Conservation (phyloP, 2,888 invertebrate species). For the Drosophila mulleri region DNA sequence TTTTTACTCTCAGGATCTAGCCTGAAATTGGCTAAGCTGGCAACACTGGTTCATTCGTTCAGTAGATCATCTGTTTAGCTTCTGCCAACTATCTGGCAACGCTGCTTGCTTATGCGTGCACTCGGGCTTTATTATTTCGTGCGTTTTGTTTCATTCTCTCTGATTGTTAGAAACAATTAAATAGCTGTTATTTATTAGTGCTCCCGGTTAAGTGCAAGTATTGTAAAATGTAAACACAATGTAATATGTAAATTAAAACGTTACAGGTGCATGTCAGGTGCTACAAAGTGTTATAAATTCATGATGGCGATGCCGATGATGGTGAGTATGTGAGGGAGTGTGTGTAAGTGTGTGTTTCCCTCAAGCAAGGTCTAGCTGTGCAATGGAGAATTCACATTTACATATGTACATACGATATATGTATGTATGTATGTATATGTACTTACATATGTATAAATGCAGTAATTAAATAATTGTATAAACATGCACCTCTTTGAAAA, state of each 20-base stretch:
- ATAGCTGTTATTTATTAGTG: constrained; percentile 18
- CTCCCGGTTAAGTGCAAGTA: constrained; percentile 21
- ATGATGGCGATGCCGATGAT: constrained; percentile 3
- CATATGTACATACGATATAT: neutral
- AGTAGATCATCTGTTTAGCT: neutral
- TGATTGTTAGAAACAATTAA: constrained; percentile 24
- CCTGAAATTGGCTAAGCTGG: too few relatives aligned
- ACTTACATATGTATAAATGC: neutral
- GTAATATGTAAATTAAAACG: constrained; percentile 42
- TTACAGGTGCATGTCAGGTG: constrained; percentile 24
- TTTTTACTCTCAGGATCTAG: too few relatives aligned
- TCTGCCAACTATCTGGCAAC: constrained; percentile 1
- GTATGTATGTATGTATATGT: too few relatives aligned
- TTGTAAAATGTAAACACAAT: constrained; percentile 29
- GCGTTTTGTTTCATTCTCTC: constrained; percentile 7
- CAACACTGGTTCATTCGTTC: neutral
- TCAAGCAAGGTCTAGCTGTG: constrained; percentile 5
- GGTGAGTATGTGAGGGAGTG: constrained; percentile 1
- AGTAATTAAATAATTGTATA: too few relatives aligned
- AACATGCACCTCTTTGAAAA: too few relatives aligned
- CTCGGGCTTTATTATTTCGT: neutral
- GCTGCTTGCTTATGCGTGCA: neutral
- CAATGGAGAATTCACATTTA: constrained; percentile 22
- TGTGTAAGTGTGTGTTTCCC: constrained; percentile 7
- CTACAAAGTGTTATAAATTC: constrained; percentile 19